Evolutionary conservation across 1,140 invertebrate species (phyloP).

Genomic region (Drosophila suzukii): DNA sequence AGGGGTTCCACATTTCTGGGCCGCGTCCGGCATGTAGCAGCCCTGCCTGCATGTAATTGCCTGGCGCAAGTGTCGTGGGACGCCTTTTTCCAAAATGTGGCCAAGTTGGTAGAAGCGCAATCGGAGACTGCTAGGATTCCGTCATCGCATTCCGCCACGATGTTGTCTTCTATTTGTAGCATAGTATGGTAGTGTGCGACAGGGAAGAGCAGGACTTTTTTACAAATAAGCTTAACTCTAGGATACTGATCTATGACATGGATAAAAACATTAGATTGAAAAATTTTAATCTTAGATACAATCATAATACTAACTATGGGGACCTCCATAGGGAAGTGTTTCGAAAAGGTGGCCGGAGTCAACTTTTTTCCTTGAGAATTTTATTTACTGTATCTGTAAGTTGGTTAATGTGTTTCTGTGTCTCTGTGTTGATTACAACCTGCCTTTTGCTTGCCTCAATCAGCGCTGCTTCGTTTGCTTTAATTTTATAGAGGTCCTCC

Average conservation of each 20-base stretch:
- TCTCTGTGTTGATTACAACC: not conserved
- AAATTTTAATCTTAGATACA: too few relatives aligned
- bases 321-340: too few relatives aligned
- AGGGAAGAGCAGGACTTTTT: too few relatives aligned
- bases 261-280: too few relatives aligned
- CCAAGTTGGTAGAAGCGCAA: constrained; percentile 9
- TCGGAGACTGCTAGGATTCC: not conserved
- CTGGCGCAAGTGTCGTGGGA: constrained; percentile 14
- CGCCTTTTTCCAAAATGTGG: constrained; percentile 6
- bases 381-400: too few relatives aligned
- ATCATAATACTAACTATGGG: too few relatives aligned
- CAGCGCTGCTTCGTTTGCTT: not conserved
- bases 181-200: too few relatives aligned
- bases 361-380: too few relatives aligned
- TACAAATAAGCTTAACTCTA: too few relatives aligned
- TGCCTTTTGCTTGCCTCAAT: not conserved
- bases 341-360: too few relatives aligned
- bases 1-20: constrained; percentile 28
- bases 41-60: constrained; percentile 12
- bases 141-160: constrained; percentile 3
- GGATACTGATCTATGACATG: too few relatives aligned
- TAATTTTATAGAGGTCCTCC: not conserved
- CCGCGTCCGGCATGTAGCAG: constrained; percentile 12
- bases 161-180: constrained; percentile 5
- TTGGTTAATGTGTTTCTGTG: not conserved